Evolutionary conservation across 2,888 invertebrate genomes (phyloP), one percentile per base, ranked within the genome.

Genomic region (Drosophila koepferae): DNA sequence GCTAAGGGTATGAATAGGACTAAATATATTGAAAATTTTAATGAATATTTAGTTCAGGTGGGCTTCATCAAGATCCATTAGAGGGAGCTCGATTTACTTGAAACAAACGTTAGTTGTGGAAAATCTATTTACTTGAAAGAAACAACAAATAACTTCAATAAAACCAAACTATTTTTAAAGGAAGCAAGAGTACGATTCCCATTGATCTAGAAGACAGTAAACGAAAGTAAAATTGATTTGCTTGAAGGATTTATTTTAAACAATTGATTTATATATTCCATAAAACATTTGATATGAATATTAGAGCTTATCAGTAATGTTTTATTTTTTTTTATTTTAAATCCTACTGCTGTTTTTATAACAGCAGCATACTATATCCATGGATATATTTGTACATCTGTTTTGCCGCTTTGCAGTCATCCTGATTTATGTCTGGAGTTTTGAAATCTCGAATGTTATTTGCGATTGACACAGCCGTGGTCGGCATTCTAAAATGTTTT

Each of bases 401-500:
- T 2, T 31, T 31, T 12, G n/a, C 7, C n/a, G 4, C 23, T 10
- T 31, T 49, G 48, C 23, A 48, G 48, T 10, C 28, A 8, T 16
- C 23, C 9, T 38, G 38, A 16, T 54, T 54, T 23, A 40, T 38
- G 38, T 38, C 23, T 38, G 23, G 23, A 23, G 54, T 18, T 14
- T 51, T 20, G 51, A 36, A 51, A 36, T 40, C 54, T 54, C 14
- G 54, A 38, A 54, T 53, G 53, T 9, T 34, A 16, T 53, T 38
- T 38, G 38, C 34, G 20, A 16, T 54, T 54, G 54, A 38, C 38
- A 38, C 38, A 36, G 53, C 36, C 53, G 49, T 38, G 53, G 31
- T 34, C 20, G 44, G 10, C 36, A 48, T 60, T 48, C 28, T 38
- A 18, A 40, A 60, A 62, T 54, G 18, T 44, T 20, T 61, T 34